These are phyloP conservation scores for Chaunax sp. DNA, from an alignment of 2,797 vertebrate genomes.

Conservation along the genomic window DNA sequence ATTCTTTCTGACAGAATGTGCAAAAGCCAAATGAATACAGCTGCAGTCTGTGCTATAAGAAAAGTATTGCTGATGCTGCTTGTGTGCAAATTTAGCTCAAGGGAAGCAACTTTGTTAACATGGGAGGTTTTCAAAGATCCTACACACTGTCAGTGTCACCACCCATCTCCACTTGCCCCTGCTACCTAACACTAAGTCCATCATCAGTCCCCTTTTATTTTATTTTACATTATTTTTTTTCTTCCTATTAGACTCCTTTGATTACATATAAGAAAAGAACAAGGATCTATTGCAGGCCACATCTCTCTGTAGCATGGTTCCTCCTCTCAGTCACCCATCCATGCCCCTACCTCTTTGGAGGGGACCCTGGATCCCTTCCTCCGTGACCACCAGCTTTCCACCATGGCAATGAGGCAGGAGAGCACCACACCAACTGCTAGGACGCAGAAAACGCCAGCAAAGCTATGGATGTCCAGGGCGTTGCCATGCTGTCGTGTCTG, in stretches of 20 bases:
- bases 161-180: slow-evolving; percentile 9
- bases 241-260: background rate
- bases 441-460: slow-evolving; percentile 98
- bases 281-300: background rate
- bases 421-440: slow-evolving; percentile 96
- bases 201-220: background rate
- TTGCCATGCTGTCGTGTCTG: slow-evolving; percentile 91
- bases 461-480: slow-evolving; percentile 98
- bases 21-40: slow-evolving; percentile 25
- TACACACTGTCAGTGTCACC: slow-evolving; percentile 6
- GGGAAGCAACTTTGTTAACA: slow-evolving; percentile 23
- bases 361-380: slow-evolving; percentile 96
- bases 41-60: slow-evolving; percentile 5
- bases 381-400: slow-evolving; percentile 99
- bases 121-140: slow-evolving; percentile 23
- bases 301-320: background rate
- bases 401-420: slow-evolving; percentile 97
- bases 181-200: slow-evolving; percentile 23
- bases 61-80: slow-evolving; percentile 24
- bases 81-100: slow-evolving; percentile 29
- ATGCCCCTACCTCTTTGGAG: slow-evolving; percentile 93
- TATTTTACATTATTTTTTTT: slow-evolving; percentile 13
- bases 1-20: slow-evolving; percentile 45
- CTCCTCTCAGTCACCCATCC: slow-evolving; percentile 14
- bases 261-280: slow-evolving; percentile 5